A percentile compares a stretch with the other conserved stretches of the same genome.
These are phyloP conservation scores for Lasioglossum marginatum DNA, from an alignment of 2,888 invertebrate genomes.

Conservation along the genomic window DNA sequence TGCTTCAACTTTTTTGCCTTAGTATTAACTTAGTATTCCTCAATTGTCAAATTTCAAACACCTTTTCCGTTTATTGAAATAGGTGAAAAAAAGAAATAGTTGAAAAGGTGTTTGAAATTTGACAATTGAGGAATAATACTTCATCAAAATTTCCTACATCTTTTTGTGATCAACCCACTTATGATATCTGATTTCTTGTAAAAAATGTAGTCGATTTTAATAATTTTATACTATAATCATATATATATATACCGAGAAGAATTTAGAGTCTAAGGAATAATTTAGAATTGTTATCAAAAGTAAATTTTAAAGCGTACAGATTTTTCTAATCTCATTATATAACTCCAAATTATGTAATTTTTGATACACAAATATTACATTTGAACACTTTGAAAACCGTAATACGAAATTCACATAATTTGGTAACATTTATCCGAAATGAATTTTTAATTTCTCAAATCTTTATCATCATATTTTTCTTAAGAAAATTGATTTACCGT, in stretches of 20 bases:
- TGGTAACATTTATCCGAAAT: not conserved
- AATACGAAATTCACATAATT: not conserved
- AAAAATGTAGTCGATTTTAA: not conserved
- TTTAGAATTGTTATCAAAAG: not conserved
- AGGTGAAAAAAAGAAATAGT: too few relatives aligned
- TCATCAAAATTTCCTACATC: not conserved
- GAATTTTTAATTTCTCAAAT: not conserved
- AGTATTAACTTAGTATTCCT: too few relatives aligned
- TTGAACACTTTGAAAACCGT: not conserved
- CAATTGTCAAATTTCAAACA: too few relatives aligned
- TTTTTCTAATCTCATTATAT: not conserved
- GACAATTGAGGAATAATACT: not conserved
- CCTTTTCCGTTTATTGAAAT: too few relatives aligned
- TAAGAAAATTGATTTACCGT: not conserved
- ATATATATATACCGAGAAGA: too few relatives aligned
- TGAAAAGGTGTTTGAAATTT: not conserved
- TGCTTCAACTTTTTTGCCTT: not conserved
- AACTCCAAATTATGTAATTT: not conserved
- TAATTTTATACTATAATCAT: too few relatives aligned
- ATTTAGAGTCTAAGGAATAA: too few relatives aligned
- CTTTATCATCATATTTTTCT: not conserved
- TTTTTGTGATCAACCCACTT: not conserved
- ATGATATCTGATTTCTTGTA: not conserved
- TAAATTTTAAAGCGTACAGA: not conserved
- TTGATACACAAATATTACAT: not conserved